A percentile compares a stretch with the other conserved stretches of the same genome.
Conservation (phyloP, 2,888 invertebrate species). For the Pheosia tremula region DNA sequence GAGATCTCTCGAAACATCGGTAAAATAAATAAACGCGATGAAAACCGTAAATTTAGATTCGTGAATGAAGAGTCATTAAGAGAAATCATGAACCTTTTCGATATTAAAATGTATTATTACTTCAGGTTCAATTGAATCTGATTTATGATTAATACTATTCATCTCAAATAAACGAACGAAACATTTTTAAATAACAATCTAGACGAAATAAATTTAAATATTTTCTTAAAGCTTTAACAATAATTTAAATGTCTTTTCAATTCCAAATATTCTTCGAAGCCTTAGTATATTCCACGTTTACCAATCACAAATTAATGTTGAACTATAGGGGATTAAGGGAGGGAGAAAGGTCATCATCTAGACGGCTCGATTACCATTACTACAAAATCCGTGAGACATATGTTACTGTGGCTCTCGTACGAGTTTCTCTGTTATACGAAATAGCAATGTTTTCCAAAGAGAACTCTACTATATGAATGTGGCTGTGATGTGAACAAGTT, state of each 20-base stretch:
- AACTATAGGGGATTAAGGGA: too few species aligned
- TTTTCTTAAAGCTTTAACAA: too few species aligned
- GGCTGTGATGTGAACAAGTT: slow-evolving; percentile 1
- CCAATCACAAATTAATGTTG: too few species aligned
- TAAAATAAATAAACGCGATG: neutral
- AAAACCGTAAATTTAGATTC: neutral
- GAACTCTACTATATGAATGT: neutral
- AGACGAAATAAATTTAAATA: neutral
- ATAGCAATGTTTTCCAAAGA: neutral
- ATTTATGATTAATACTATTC: neutral
- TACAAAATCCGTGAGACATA: too few species aligned
- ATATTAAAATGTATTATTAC: neutral
- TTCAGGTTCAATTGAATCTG: neutral
- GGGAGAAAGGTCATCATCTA: too few species aligned
- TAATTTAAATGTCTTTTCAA: too few species aligned
- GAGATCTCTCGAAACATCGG: too few species aligned
- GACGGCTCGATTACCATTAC: too few species aligned
- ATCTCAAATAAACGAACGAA: neutral
- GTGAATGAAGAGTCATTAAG: neutral
- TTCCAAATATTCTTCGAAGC: too few species aligned
- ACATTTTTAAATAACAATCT: neutral
- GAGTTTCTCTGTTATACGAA: neutral
- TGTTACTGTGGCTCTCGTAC: too few species aligned
- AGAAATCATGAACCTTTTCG: neutral
- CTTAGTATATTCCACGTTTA: too few species aligned